These are phyloP conservation scores for Acrocephalus kingi DNA, from an alignment of 2,113 vertebrate species.

Conservation along the genomic window DNA sequence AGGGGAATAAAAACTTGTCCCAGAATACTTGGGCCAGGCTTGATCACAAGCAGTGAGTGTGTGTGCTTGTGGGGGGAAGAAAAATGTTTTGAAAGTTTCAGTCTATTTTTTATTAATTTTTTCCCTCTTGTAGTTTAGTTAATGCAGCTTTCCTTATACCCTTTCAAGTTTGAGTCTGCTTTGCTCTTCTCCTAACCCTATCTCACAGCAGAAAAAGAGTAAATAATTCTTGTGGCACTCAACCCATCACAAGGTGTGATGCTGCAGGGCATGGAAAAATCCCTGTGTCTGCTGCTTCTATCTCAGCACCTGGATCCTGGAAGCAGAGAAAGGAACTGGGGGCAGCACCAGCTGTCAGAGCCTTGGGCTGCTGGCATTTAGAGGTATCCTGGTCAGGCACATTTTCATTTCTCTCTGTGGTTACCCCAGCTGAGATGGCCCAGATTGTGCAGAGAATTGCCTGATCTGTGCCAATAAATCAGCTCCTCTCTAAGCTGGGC, in stretches of 20 bases:
- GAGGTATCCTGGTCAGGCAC: no score
- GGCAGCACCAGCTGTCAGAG: not conserved
- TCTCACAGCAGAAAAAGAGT: no score
- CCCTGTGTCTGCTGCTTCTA: not conserved
- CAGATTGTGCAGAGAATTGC: not conserved
- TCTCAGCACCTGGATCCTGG: not conserved
- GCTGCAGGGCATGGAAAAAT: not conserved
- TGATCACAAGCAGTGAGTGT: not conserved
- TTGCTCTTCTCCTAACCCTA: no score
- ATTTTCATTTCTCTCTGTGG: not conserved
- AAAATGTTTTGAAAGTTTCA: no score
- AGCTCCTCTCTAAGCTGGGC: not conserved
- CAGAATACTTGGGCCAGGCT: not conserved
- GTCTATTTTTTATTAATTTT: no score
- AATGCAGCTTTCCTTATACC: no score
- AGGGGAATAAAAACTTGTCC: not conserved
- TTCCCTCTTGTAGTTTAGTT: no score
- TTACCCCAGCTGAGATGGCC: not conserved
- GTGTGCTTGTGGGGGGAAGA: no score
- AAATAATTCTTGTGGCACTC: no score
- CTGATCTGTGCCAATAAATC: not conserved
- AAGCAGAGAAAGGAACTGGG: not conserved
- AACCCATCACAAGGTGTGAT: no score
- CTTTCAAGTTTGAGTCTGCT: no score
- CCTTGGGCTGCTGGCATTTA: not conserved